Evolutionary conservation across 2,888 invertebrate species (phyloP).

Genomic region (Acrobasis repandana): DNA sequence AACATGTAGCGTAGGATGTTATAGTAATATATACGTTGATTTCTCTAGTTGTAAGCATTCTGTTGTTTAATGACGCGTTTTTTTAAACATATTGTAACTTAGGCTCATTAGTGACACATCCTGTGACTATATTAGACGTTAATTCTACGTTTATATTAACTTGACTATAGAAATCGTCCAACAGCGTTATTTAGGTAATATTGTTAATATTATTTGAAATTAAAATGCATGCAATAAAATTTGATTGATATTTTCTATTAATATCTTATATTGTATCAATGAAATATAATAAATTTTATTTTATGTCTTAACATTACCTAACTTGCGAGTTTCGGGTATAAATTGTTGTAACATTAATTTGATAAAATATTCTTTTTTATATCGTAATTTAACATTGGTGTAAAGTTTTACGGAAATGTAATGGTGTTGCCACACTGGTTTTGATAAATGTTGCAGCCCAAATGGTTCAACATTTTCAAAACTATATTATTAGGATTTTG

Average conservation of each 20-base stretch:
- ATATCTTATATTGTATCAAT: constrained; percentile 57
- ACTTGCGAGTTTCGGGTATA: constrained; percentile 57
- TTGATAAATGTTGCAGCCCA: too few species aligned
- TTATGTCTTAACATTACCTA: constrained; percentile 61
- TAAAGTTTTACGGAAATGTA: constrained; percentile 48
- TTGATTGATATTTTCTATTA: constrained; percentile 70
- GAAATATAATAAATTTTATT: constrained; percentile 50
- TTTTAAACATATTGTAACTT: constrained; percentile 47
- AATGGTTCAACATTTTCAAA: too few species aligned
- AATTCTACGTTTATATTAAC: constrained; percentile 33
- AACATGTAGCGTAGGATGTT: constrained; percentile 73
- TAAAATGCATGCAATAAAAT: constrained; percentile 75
- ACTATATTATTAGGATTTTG: too few species aligned
- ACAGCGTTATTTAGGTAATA: constrained; percentile 63
- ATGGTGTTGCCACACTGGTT: constrained; percentile 26
- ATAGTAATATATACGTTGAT: constrained; percentile 82
- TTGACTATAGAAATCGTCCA: constrained; percentile 64
- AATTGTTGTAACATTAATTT: constrained; percentile 67
- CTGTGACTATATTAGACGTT: constrained; percentile 43
- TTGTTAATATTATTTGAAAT: constrained; percentile 69
- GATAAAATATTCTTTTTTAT: constrained; percentile 47
- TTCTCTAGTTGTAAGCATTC: constrained; percentile 74
- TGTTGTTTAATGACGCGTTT: constrained; percentile 66
- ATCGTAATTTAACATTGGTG: constrained; percentile 64
- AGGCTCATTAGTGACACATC: constrained; percentile 42